Percentiles rank a stretch among this genome's conserved stretches.
phyloP scores from a whole-genome alignment of 2,113 vertebrate genomes.

The Stomatorhinus ivindoensis region DNA sequence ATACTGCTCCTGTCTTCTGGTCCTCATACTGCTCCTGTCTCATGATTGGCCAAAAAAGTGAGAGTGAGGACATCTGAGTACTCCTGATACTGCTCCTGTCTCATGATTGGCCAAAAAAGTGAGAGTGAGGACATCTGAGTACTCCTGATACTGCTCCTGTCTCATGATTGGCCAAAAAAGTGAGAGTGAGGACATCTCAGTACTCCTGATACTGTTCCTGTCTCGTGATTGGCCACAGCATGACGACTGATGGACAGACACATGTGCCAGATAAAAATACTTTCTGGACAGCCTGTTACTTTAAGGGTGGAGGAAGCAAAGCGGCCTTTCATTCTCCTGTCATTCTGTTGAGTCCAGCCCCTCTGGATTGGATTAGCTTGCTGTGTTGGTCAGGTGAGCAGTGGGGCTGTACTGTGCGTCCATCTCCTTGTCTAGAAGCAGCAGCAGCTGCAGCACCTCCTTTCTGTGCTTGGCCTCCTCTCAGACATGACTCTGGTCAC shows the following conservation, averaged over 20 bases:
- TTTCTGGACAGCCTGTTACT: constrained; percentile 32
- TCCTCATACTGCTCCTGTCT: too few relatives aligned
- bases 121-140: too few relatives aligned
- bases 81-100: too few relatives aligned
- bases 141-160: neutral
- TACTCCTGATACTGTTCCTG: neutral
- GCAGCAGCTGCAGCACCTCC: constrained; percentile 19
- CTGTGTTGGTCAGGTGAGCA: neutral
- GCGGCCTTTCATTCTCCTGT: neutral
- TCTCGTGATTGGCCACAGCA: constrained; percentile 17
- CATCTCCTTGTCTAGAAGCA: constrained; percentile 4
- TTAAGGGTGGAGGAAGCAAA: constrained; percentile 40
- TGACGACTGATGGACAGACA: constrained; percentile 63
- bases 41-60: too few relatives aligned
- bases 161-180: constrained; percentile 16
- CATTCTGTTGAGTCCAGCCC: neutral
- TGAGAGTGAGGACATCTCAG: too few relatives aligned
- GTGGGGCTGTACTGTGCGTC: neutral
- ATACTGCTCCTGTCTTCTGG: too few relatives aligned
- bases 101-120: too few relatives aligned
- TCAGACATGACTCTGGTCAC: constrained; percentile 63
- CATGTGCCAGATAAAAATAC: constrained; percentile 92
- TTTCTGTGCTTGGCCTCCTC: neutral
- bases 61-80: too few relatives aligned
- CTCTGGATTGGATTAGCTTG: neutral